Base-by-base conservation (phyloP, 2,888 invertebrate genomes). In the Melinopterus prodromus region DNA sequence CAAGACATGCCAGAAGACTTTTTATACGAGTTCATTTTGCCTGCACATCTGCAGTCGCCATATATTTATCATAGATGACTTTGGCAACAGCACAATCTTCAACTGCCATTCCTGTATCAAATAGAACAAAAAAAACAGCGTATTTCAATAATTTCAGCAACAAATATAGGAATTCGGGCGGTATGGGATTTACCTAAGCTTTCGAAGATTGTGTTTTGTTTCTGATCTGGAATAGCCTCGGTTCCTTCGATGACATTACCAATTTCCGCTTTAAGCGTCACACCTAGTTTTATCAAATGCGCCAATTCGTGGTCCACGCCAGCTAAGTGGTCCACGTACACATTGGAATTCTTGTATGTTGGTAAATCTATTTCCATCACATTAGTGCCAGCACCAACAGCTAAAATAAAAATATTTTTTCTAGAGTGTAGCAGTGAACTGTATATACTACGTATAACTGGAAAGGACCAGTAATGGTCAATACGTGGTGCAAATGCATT, bases 31-130 rank as follows among this genome's bases (percentile, higher is more conserved):
- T 26, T 26, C 26, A 26, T 26, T 26, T 26, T 26, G 2, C 26
- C 3, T 26, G 53, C 9, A 53, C 53, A 53, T 53, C 53, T 53
- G 53, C 2, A 53, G 2, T 53, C 12, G 7, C 53, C 69, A 79
- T 69, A 72, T 84, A 79, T 35, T 82, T 79, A 80, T 88, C 86
- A 82, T 90, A 90, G 16, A 93, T 89, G 35, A 92, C 87, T 84
- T 92, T 90, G 1, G 92, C 93, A 77, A 92, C 90, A 53, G 92
- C 91, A 38, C 90, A 91, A 87, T 93, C 93, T 87, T 93, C 92
- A 0, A 91, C 89, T 0, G 92, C 93, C 90, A 93, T 91, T 70
- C 93, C 93, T 93, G 83, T 76, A 87, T 87, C 7, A 53, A 53
- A 53, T 4, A n/a, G n/a, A 53, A 53, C 9, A 53, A 53, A 83